phyloP scores from a whole-genome alignment of 2,888 invertebrate genomes.

The Elaeidobius kamerunicus region DNA sequence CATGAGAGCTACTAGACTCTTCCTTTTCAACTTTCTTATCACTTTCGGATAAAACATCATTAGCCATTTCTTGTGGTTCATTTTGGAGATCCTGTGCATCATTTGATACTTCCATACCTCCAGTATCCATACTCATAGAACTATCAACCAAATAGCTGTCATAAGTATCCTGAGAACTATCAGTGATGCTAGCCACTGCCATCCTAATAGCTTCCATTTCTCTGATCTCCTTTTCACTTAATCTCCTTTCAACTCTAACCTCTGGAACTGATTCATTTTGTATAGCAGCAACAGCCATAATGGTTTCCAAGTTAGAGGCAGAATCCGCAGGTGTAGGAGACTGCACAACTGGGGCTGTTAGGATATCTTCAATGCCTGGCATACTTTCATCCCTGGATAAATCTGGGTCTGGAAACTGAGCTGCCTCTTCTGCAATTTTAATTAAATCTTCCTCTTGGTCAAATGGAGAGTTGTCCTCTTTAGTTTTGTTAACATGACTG shows the following conservation, averaged over 20 bases:
- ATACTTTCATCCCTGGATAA: conserved; percentile 17
- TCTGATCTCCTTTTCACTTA: conserved; percentile 34
- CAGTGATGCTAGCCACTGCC: conserved; percentile 38
- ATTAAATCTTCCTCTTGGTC: conserved; percentile 23
- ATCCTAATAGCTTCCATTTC: conserved; percentile 38
- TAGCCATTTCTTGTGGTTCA: conserved; percentile 13
- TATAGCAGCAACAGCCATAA: conserved; percentile 35
- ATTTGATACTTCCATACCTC: conserved; percentile 8
- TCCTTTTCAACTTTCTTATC: too few species aligned
- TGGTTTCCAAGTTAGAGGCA: conserved; percentile 35
- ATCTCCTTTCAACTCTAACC: conserved; percentile 19
- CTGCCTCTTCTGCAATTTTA: conserved; percentile 21
- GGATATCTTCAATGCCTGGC: conserved; percentile 28
- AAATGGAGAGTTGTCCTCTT: conserved; percentile 4
- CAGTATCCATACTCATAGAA: conserved; percentile 10
- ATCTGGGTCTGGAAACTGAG: conserved; percentile 15
- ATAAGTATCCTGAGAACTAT: conserved; percentile 26
- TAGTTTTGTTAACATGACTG: conserved; percentile 2
- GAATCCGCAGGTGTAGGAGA: conserved; percentile 16
- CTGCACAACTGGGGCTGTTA: conserved; percentile 10
- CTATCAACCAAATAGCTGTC: conserved; percentile 25
- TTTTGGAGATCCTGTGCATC: conserved; percentile 8
- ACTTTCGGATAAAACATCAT: too few species aligned
- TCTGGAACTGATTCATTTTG: conserved; percentile 31
- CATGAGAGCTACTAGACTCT: too few species aligned